Conservation (phyloP, 2,113 vertebrate genomes). For the Phasianus colchicus region DNA sequence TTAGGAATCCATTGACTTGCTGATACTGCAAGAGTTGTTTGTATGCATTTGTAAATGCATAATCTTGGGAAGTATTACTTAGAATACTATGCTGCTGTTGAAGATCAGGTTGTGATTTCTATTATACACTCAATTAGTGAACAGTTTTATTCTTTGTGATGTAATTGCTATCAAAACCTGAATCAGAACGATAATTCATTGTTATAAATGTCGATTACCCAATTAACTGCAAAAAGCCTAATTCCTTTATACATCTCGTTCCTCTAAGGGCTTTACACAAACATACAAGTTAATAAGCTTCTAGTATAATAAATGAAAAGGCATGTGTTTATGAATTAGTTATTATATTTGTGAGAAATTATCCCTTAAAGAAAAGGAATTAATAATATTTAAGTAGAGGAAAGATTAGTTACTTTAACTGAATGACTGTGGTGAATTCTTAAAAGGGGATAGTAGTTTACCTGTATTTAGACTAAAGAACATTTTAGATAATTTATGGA, state of each 20-base stretch:
- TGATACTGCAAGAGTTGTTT: background rate
- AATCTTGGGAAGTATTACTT: background rate
- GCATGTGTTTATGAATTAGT: background rate
- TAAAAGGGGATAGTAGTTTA: background rate
- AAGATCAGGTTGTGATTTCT: background rate
- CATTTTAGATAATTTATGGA: background rate
- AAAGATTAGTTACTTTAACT: background rate
- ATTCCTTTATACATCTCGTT: background rate
- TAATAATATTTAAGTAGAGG: background rate
- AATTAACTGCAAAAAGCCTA: accelerated
- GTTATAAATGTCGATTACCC: background rate
- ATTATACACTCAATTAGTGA: background rate
- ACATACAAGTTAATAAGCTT: background rate
- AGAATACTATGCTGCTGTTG: background rate
- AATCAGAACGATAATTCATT: background rate
- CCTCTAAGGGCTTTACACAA: background rate
- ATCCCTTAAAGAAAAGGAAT: background rate
- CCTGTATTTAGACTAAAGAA: background rate
- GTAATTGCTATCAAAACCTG: background rate
- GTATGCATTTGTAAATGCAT: background rate
- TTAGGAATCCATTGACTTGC: background rate
- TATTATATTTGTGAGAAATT: background rate
- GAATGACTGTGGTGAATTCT: background rate
- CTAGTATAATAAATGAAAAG: background rate
- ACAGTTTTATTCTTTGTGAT: background rate